Evolutionary conservation across 2,797 vertebrate genomes (phyloP).

Genomic region (Lophura swinhoii): DNA sequence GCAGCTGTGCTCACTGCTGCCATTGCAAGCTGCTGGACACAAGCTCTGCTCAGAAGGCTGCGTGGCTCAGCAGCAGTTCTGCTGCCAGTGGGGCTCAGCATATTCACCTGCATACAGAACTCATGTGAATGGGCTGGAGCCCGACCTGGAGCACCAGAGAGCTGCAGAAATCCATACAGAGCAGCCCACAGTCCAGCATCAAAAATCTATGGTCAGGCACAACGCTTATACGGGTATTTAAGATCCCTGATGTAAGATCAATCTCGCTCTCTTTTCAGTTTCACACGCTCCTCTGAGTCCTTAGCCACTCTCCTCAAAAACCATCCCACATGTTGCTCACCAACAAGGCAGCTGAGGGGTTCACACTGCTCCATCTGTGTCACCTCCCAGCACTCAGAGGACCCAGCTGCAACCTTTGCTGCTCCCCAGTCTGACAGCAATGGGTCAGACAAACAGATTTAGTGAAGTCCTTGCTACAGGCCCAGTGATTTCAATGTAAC

Average conservation of each 20-base stretch:
- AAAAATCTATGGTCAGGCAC: neutral
- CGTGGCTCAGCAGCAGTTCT: fast-evolving
- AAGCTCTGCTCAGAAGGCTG: neutral
- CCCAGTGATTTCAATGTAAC: neutral
- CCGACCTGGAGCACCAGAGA: neutral
- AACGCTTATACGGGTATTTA: fast-evolving
- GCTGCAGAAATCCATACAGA: neutral
- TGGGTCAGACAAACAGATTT: fast-evolving
- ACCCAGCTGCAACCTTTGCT: neutral
- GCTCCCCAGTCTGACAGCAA: neutral
- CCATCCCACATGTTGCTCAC: fast-evolving
- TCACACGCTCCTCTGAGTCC: neutral
- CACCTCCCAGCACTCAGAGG: fast-evolving
- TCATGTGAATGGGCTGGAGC: neutral
- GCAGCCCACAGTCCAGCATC: neutral
- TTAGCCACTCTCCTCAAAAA: neutral
- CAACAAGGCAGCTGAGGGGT: neutral
- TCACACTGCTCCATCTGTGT: neutral
- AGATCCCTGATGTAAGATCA: no score
- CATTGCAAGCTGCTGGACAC: neutral
- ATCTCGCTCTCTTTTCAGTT: neutral
- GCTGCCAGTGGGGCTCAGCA: neutral
- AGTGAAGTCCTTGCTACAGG: neutral
- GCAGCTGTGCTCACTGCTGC: neutral
- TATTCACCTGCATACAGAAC: neutral